Percentiles rank a stretch among this genome's conserved stretches.
phyloP scores from a whole-genome alignment of 1,140 invertebrate species.

The Rhynchophorus ferrugineus region DNA sequence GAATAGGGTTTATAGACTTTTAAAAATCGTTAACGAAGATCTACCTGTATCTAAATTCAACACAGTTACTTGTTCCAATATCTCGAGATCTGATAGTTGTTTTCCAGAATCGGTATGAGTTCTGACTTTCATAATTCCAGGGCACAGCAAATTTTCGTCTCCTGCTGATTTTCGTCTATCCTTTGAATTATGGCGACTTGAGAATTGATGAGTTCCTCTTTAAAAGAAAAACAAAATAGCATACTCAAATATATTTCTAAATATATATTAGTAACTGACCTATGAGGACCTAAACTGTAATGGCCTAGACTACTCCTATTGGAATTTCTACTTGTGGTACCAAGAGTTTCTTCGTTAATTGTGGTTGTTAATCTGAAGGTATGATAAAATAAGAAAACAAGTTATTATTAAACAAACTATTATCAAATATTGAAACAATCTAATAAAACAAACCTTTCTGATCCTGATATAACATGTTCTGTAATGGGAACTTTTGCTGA shows the following conservation, averaged over 20 bases:
- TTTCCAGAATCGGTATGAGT: slow-evolving; percentile 79
- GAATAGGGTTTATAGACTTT: too few species aligned
- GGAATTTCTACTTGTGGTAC: slow-evolving; percentile 46
- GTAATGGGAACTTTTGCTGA: slow-evolving; percentile 3
- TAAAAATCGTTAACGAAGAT: neutral
- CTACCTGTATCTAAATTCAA: slow-evolving; percentile 82
- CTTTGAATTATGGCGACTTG: slow-evolving; percentile 40
- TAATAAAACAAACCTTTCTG: slow-evolving; percentile 6
- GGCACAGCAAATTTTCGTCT: slow-evolving; percentile 60
- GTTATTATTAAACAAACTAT: neutral
- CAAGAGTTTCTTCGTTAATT: slow-evolving; percentile 3
- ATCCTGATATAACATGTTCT: neutral
- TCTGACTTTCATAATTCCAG: slow-evolving; percentile 68
- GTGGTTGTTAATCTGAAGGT: slow-evolving; percentile 10
- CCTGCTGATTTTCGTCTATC: slow-evolving; percentile 65
- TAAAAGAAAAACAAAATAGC: neutral
- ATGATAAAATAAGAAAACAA: neutral
- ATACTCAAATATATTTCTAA: neutral
- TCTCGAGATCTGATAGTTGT: slow-evolving; percentile 79
- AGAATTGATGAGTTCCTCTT: slow-evolving; percentile 28
- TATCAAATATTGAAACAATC: neutral
- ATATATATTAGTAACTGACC: too few species aligned
- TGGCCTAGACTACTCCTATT: slow-evolving; percentile 50
- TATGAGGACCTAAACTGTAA: slow-evolving; percentile 51
- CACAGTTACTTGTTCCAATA: slow-evolving; percentile 80